Evolutionary conservation across 2,888 invertebrate species (phyloP), one percentile per base, ranked within the genome.

Genomic region (Orthonevra nobilis): DNA sequence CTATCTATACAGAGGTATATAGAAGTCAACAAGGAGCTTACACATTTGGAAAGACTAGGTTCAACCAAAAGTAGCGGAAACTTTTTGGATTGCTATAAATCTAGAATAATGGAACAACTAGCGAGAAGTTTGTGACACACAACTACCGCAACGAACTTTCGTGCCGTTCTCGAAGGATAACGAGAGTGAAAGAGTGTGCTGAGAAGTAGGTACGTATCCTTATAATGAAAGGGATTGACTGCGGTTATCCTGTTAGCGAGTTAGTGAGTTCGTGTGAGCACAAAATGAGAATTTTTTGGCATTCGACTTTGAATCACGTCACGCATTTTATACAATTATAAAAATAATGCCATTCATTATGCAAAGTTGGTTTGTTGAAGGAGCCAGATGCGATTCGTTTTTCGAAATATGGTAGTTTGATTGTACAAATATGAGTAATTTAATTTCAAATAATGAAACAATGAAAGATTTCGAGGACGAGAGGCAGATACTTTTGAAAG

Each of bases 91-190:
- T 50, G 42, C 50, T 34, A 50, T 69, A 69, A 69, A 50, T 69
- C 42, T 50, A 26, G 40, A 60, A 50, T 60, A 69, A 69, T 58
- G 60, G 60, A 69, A 69, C 58, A 69, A 50, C 23, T 26, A 50
- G 50, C 26, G 26, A 34, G 46, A 60, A 69, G 60, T 60, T 69
- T 30, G 58, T 50, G 69, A 69, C 60, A 69, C 34, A 69, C 69
- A 60, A 69, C 50, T 40, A 50, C 69, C 38, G 23, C 50, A 50
- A 42, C 42, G 54, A 23, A 60, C 46, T 15, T 23, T 34, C 7
- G 44, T 23, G 23, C 44, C 7, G 6, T 23, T 23, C 20, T 14
- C 17, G 5, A 5, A 17, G 19, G 15, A 30, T 4, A 17, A 15
- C 30, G 32, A 32, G 32, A 42, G 42, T 32, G 30, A 28, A 50